Base-by-base conservation (phyloP, 2,888 invertebrate species). In the Trachelus iudaicus region DNA sequence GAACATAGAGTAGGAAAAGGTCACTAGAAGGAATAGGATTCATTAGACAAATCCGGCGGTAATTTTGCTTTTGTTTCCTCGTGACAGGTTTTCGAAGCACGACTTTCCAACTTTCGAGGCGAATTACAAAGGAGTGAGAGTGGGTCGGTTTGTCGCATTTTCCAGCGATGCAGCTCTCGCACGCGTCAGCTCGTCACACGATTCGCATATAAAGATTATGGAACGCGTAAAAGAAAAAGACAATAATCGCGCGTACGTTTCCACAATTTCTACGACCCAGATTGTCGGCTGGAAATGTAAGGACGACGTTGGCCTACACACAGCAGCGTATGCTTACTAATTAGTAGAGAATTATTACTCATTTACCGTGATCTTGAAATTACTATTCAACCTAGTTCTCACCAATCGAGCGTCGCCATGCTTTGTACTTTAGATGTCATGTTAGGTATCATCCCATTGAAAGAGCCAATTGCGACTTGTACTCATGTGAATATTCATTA, bases 341-440 rank as follows among this genome's bases (percentile, higher is more conserved):
- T 23, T 56, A 56, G 23, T 56, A 56, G 0, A 56, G 23, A 56
- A 56, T 81, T 81, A 87, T 81, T 80, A 86, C 82, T 81, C 83
- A 82, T 83, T 85, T 80, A 78, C 86, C 87, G 75, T 87, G 87
- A 87, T 88, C 87, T 88, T 88, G 88, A 87, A 88, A 86, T 83
- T 80, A 83, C 81, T 80, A 69, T 76, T 76, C 84, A 85, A 81
- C 88, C 87, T 79, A 84, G 79, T 87, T 87, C 87, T 77, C 87
- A 87, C 69, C 77, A 75, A 75, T 73, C 71, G 31, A 71, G 12
- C 31, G 30, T 15, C 12, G 71, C 33, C 30, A 0, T 9, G 4
- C 71, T 33, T 31, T 1, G 31, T 33, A 31, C 71, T 31, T 33
- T 13, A 9, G 30, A 31, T 6, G 1, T 71, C 71, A 23, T 12